Conservation (phyloP, 2,797 vertebrate species). For the Gymnoscopelus braueri region DNA sequence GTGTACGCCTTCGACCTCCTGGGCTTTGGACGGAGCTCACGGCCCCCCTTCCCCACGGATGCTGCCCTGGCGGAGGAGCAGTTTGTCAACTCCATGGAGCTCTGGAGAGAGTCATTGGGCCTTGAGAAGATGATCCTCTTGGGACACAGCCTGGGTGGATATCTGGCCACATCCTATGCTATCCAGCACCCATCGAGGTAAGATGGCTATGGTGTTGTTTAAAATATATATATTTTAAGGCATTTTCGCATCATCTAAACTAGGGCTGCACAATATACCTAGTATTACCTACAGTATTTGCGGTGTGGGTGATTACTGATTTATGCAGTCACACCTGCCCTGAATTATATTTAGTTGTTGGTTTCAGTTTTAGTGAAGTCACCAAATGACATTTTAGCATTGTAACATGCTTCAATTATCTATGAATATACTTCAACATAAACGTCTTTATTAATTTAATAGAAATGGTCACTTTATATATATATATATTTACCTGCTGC, state of each 20-base stretch:
- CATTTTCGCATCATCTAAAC: neutral
- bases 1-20: conserved; percentile 89
- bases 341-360: too few species aligned
- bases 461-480: too few species aligned
- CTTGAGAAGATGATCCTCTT: conserved; percentile 87
- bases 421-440: too few species aligned
- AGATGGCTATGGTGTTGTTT: neutral
- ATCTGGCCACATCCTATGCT: conserved; percentile 86
- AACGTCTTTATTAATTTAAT: too few species aligned
- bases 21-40: conserved; percentile 91
- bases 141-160: conserved; percentile 88
- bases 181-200: conserved; percentile 89
- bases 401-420: too few species aligned
- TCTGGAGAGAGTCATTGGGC: conserved; percentile 84
- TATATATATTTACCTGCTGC: too few species aligned
- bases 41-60: conserved; percentile 85
- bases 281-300: too few species aligned
- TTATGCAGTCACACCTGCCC: too few species aligned
- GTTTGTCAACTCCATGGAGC: conserved; percentile 76
- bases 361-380: too few species aligned
- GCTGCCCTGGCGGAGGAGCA: conserved; percentile 84
- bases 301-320: too few species aligned
- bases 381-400: too few species aligned
- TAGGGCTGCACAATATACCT: too few species aligned
- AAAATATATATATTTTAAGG: neutral